These are phyloP conservation scores for Malurus cyaneus DNA, from an alignment of 2,113 vertebrate genomes.

Conservation along the genomic window DNA sequence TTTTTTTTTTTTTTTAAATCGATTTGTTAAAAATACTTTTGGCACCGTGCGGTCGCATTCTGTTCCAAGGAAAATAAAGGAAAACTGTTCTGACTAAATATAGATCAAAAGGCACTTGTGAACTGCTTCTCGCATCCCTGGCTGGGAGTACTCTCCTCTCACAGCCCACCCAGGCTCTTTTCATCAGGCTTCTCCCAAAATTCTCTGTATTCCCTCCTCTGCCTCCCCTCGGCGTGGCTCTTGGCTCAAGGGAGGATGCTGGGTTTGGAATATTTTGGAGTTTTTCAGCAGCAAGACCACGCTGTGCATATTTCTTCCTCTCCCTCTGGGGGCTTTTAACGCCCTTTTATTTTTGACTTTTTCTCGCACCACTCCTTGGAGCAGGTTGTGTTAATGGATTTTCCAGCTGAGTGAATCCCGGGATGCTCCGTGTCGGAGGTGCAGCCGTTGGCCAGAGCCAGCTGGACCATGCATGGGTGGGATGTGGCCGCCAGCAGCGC, in stretches of 20 bases:
- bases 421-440: background rate
- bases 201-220: background rate
- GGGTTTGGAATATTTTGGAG: background rate
- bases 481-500: background rate
- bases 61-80: slow-evolving; percentile 43
- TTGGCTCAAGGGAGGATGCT: background rate
- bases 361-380: background rate
- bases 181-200: background rate
- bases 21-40: slow-evolving; percentile 1
- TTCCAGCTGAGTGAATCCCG: background rate
- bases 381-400: background rate
- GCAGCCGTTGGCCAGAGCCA: background rate
- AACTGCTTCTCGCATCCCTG: background rate
- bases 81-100: background rate
- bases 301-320: background rate
- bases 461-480: accelerated
- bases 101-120: slow-evolving; percentile 40
- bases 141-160: background rate
- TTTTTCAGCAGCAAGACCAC: background rate
- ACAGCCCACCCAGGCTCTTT: background rate
- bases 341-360: accelerated
- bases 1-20: background rate
- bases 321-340: background rate
- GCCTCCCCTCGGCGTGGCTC: accelerated
- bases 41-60: background rate